Evolutionary conservation across 2,888 invertebrate genomes (phyloP).

Genomic region (Andrena bicolor): DNA sequence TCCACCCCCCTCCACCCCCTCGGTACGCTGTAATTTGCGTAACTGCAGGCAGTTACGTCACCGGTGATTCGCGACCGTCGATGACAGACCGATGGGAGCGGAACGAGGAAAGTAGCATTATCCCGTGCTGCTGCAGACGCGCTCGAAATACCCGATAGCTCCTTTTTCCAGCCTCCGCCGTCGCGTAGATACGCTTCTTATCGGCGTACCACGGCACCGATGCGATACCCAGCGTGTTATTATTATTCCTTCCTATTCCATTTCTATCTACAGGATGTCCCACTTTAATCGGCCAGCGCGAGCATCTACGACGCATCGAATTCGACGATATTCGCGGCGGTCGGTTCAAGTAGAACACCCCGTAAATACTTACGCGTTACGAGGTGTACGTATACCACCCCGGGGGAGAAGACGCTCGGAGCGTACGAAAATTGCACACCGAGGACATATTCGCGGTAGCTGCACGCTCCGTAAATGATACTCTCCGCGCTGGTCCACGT

Average conservation of each 20-base stretch:
- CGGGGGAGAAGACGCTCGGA: slow-evolving; percentile 30
- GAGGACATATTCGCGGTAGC: slow-evolving; percentile 22
- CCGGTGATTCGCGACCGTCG: slow-evolving; percentile 36
- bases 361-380: slow-evolving; percentile 16
- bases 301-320: background rate
- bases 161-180: background rate
- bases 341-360: background rate
- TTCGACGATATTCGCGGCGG: background rate
- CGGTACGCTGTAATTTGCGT: slow-evolving; percentile 38
- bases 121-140: slow-evolving; percentile 28
- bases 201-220: slow-evolving; percentile 25
- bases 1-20: background rate
- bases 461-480: slow-evolving; percentile 35
- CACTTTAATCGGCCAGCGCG: background rate
- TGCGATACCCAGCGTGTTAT: slow-evolving; percentile 15
- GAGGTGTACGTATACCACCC: background rate
- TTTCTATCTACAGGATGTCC: slow-evolving; percentile 24
- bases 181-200: slow-evolving; percentile 24
- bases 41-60: slow-evolving; percentile 40
- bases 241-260: slow-evolving; percentile 38
- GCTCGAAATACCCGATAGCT: slow-evolving; percentile 36
- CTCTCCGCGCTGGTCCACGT: slow-evolving; percentile 6
- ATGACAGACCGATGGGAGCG: slow-evolving; percentile 13
- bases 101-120: slow-evolving; percentile 41
- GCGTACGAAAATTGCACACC: slow-evolving; percentile 41